Base-by-base conservation (phyloP, 2,888 invertebrate species). In the Bugula neritina region DNA sequence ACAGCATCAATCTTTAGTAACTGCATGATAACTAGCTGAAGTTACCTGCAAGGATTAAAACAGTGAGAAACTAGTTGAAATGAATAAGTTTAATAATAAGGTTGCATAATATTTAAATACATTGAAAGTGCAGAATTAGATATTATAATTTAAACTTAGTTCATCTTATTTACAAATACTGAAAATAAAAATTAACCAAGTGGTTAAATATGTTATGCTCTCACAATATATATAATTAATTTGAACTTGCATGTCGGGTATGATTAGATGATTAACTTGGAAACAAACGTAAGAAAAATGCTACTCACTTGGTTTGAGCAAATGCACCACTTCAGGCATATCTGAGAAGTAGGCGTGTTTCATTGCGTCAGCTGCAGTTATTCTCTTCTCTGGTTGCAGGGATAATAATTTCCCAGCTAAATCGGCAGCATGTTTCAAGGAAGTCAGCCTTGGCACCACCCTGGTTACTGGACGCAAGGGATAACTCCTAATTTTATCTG, bases 291-390 rank as follows among this genome's bases (percentile, higher is more conserved):
- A 5, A 43, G 43, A 43, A 10, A 43, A 43, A 43, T 43, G 17
- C 43, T 31, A 85, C 89, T 88, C 85, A 96, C 96, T 93, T 83
- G 94, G 94, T 78, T 94, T 93, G 86, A 98, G 88, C 83, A 94
- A 92, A 83, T 91, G 89, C 77, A 98, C 88, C 86, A 93, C 90
- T 83, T 90, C 90, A 81, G 97, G 95, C 85, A 98, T 89, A 77
- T 91, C 90, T 75, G 90, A 88, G 87, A 98, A 99, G 87, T 96
- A 99, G 73, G 90, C 87, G 87, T 98, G 95, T 75, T 88, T 87
- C 85, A 95, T 89, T 69, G 97, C 96, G 57, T 90, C 88, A 70
- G 90, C 90, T 72, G 98, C 96, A 72, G 93, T 90, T 83, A 94
- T 89, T 80, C 98, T 89, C 78, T 91, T 88, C 79, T 89, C 87